These are phyloP conservation scores for Rhingia campestris DNA, from an alignment of 2,888 invertebrate species.

Conservation along the genomic window DNA sequence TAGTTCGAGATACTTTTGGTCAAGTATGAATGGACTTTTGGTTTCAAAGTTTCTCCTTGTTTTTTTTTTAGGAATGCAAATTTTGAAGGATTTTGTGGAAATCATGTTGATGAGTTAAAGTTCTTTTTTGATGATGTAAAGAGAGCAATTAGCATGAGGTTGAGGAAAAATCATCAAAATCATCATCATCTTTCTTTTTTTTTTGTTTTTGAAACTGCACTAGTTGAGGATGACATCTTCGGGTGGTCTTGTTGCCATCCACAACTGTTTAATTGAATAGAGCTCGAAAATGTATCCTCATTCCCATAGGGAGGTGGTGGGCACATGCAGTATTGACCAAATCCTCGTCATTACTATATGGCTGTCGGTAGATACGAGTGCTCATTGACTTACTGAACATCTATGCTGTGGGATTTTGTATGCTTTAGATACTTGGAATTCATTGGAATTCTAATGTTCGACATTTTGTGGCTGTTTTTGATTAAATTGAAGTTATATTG, in stretches of 20 bases:
- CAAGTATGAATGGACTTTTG: conserved; percentile 17
- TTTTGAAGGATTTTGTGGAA: conserved; percentile 4
- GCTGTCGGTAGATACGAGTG: not conserved
- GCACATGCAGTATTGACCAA: not conserved
- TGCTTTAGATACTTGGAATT: not conserved
- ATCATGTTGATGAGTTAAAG: not conserved
- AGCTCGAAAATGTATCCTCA: not conserved
- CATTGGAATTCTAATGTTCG: conserved; percentile 4
- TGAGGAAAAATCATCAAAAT: not conserved
- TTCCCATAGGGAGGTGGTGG: too few species aligned
- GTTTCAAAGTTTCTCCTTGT: not conserved
- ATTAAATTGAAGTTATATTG: conserved; percentile 8
- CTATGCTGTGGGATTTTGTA: not conserved
- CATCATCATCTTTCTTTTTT: not conserved
- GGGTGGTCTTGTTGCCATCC: not conserved
- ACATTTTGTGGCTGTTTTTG: conserved; percentile 16
- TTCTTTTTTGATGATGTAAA: not conserved
- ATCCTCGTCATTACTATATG: not conserved
- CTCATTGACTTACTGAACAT: not conserved
- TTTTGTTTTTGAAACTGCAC: not conserved
- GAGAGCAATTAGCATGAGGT: not conserved
- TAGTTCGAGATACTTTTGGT: conserved; percentile 53
- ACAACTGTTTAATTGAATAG: conserved; percentile 8
- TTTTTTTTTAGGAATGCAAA: conserved; percentile 3
- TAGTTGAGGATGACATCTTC: not conserved